Base-by-base conservation (phyloP, 1,140 invertebrate genomes). In the Drosophila paulistorum region DNA sequence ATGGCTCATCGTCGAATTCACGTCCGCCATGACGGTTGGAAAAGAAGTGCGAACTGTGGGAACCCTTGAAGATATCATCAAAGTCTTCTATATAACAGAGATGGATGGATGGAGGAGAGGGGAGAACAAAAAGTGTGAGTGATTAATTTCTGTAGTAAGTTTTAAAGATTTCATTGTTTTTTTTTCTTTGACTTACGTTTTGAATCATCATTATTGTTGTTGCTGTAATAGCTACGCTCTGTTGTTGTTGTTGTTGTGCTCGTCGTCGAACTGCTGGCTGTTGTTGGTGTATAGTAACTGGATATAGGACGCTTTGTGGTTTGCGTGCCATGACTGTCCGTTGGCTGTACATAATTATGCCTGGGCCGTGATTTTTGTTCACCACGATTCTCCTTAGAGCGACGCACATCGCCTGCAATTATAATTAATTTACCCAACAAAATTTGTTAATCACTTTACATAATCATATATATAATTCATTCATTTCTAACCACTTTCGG, bases 21-120 rank as follows among this genome's bases (percentile, higher is more conserved):
- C 91, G 84, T 41, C 94, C 94, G 30, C 93, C 93, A 79, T 95
- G 95, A 35, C 92, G 91, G 78, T 94, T 95, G 73, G 93, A 93
- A 83, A 94, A 95, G 81, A 95, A 95, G 77, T 95, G 95, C 37
- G 94, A 94, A 67, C 94, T 95, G 76, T 94, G 94, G 62, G 94
- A 95, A 57, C 94, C 93, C 54, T 94, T 94, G 54, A 94, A 92
- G 65, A 94, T 93, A 59, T 94, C 94, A 60, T 92, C 90, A 55
- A 93, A 72, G 63, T 91, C 90, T 75, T 91, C 93, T 92, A 76
- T 35, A 71, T 41, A 45, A n/a, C 51, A 41, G 60, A 72, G 11
- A 55, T 26, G 30, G 3, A 30, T 30, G 30, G 60, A 60, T 9
- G 10, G 37, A 14, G 41, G 58, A 20, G 20, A 4, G 10, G 35